Percentiles rank a stretch among this genome's conserved stretches.
phyloP scores from a whole-genome alignment of 2,113 vertebrate species.

The Hemichromis elongatus region DNA sequence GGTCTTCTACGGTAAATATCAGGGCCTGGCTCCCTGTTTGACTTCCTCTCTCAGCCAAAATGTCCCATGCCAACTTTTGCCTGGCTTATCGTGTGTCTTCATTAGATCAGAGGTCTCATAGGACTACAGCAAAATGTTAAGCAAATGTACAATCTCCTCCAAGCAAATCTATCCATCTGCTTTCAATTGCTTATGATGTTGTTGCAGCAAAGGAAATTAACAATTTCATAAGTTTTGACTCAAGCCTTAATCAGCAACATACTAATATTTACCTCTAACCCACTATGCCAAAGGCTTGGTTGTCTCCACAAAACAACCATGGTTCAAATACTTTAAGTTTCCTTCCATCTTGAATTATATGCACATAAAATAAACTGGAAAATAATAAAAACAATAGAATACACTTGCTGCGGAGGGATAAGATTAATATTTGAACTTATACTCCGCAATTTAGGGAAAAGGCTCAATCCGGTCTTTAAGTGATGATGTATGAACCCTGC shows the following conservation, averaged over 20 bases:
- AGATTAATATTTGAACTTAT: not conserved
- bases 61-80: not conserved
- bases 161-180: not conserved
- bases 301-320: not conserved
- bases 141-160: not conserved
- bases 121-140: slow-evolving; percentile 3
- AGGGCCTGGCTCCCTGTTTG: slow-evolving; percentile 1
- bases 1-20: slow-evolving; percentile 8
- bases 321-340: not conserved
- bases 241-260: not conserved
- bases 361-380: not conserved
- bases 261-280: not conserved
- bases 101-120: not conserved
- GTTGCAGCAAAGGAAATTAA: not conserved
- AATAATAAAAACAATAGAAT: not conserved
- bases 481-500: too few species aligned
- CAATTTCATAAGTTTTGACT: not conserved
- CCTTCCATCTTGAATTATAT: not conserved
- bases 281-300: not conserved
- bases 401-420: not conserved
- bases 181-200: not conserved
- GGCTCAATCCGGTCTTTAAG: too few species aligned
- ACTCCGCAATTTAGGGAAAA: not conserved
- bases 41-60: not conserved
- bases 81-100: not conserved